phyloP scores from a whole-genome alignment of 2,797 vertebrate species.

The Sebastes alutus region DNA sequence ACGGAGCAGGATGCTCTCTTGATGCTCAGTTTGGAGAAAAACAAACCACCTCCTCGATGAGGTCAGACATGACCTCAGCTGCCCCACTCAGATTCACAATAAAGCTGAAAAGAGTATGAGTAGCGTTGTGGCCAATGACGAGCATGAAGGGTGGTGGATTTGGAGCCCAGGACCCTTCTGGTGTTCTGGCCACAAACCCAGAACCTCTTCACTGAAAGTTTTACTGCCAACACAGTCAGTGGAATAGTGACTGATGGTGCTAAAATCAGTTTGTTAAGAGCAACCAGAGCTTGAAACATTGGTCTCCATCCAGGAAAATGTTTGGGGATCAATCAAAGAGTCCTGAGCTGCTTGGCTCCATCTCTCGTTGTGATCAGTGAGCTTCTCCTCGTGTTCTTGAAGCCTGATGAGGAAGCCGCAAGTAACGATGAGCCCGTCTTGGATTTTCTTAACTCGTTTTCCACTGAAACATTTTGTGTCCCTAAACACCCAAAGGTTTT shows the following conservation, averaged over 20 bases:
- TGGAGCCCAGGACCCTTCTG: background rate
- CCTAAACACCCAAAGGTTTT: background rate
- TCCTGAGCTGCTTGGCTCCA: background rate
- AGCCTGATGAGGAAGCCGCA: background rate
- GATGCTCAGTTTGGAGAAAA: slow-evolving; percentile 3
- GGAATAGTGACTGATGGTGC: background rate
- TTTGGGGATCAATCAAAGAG: background rate
- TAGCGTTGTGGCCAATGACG: slow-evolving; percentile 4
- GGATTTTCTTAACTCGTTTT: background rate
- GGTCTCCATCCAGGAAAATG: background rate
- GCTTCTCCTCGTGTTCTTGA: background rate
- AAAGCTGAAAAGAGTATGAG: background rate
- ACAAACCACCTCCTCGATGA: slow-evolving; percentile 35
- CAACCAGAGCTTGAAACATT: background rate
- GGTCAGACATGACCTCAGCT: slow-evolving; percentile 7
- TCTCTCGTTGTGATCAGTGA: background rate
- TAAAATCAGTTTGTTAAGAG: background rate
- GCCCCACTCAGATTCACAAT: background rate
- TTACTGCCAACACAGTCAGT: background rate
- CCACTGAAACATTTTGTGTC: background rate
- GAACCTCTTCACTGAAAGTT: background rate
- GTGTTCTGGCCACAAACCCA: background rate
- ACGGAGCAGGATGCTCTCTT: background rate
- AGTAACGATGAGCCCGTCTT: background rate
- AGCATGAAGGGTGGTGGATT: background rate